A percentile compares a stretch with the other conserved stretches of the same genome.
These are phyloP conservation scores for Heterotis niloticus DNA, from an alignment of 2,113 vertebrate species.

Conservation along the genomic window DNA sequence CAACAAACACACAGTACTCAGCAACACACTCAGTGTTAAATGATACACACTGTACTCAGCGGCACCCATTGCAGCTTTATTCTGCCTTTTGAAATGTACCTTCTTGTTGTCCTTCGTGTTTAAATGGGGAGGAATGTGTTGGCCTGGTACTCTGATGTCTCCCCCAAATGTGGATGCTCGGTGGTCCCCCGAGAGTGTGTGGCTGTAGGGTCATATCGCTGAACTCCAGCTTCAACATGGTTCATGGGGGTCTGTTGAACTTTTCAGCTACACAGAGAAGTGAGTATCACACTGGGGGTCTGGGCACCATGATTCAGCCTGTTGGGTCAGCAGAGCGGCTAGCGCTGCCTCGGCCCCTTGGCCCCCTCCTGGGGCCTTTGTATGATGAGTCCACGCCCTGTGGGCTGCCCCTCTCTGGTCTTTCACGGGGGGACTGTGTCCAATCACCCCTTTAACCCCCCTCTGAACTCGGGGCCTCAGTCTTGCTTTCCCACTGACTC, in stretches of 20 bases:
- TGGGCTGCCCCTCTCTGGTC: conserved; percentile 56
- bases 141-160: too few species aligned
- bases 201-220: too few species aligned
- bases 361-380: conserved; percentile 57
- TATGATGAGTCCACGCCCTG: conserved; percentile 55
- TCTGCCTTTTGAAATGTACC: too few species aligned
- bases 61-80: too few species aligned
- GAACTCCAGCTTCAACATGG: not conserved
- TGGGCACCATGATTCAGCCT: conserved; percentile 51
- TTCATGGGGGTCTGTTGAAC: not conserved
- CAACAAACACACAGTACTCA: too few species aligned
- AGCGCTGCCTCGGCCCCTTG: not conserved
- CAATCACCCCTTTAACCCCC: conserved; percentile 58
- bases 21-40: too few species aligned
- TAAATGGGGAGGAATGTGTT: too few species aligned
- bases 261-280: conserved; percentile 20
- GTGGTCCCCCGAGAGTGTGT: too few species aligned
- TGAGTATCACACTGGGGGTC: conserved; percentile 53
- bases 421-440: conserved; percentile 71
- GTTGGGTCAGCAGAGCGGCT: too few species aligned
- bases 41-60: too few species aligned
- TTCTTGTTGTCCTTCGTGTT: too few species aligned
- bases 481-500: conserved; percentile 48
- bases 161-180: too few species aligned
- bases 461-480: conserved; percentile 42